These are phyloP conservation scores for Diabrotica undecimpunctata DNA, from an alignment of 1,140 invertebrate species.

Conservation along the genomic window DNA sequence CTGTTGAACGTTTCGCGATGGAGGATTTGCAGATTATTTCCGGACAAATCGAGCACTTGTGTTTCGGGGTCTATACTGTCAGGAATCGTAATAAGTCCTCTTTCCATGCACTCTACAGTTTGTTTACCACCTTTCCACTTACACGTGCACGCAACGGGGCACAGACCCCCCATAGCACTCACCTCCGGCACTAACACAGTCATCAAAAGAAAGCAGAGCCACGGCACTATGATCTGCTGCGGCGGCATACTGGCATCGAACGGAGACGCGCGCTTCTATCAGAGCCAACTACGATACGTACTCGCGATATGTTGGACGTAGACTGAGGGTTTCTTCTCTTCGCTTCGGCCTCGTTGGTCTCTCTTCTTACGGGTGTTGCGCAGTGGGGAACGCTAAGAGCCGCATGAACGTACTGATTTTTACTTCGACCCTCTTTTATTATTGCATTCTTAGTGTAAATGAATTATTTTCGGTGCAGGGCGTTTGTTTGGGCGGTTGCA, in stretches of 20 bases:
- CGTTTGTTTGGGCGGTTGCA: slow-evolving; percentile 3
- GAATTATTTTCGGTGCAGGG: slow-evolving; percentile 18
- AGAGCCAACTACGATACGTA: not conserved
- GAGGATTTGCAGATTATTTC: slow-evolving; percentile 79
- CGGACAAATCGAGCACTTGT: slow-evolving; percentile 84
- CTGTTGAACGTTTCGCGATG: slow-evolving; percentile 75
- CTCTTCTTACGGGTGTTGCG: slow-evolving; percentile 35
- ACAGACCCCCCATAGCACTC: slow-evolving; percentile 49
- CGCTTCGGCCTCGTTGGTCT: not conserved
- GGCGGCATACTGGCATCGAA: not conserved
- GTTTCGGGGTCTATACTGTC: slow-evolving; percentile 78
- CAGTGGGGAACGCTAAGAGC: slow-evolving; percentile 42
- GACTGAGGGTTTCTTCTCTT: not conserved
- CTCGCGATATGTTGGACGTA: not conserved
- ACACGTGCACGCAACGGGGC: slow-evolving; percentile 77
- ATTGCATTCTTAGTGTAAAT: slow-evolving; percentile 25
- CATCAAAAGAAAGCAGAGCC: not conserved
- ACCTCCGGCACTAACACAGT: slow-evolving; percentile 11
- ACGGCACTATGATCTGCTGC: not conserved
- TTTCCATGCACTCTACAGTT: slow-evolving; percentile 82
- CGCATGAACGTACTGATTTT: slow-evolving; percentile 47
- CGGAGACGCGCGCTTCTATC: not conserved
- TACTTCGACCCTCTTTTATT: slow-evolving; percentile 36
- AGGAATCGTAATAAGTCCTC: slow-evolving; percentile 76
- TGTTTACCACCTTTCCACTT: slow-evolving; percentile 92